Base-by-base conservation (phyloP, 2,888 invertebrate genomes). In the Drosophila setosimentum region DNA sequence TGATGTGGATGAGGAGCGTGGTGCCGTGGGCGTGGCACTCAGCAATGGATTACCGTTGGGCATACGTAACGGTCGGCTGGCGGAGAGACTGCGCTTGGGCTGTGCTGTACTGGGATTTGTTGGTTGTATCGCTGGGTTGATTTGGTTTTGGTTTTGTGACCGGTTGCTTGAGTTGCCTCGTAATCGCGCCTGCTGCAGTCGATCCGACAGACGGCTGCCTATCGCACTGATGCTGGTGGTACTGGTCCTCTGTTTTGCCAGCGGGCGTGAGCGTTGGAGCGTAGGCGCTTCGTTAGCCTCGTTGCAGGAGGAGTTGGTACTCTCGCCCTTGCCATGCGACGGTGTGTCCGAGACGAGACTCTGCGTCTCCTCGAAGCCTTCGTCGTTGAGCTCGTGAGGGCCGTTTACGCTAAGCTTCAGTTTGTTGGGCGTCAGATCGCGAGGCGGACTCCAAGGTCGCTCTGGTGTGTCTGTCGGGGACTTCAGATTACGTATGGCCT, bases 321-420 rank as follows among this genome's bases (percentile, higher is more conserved):
- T 93, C 45, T 93, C 93, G 16, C 93, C 93, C 62, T 93, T 93
- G 50, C 97, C 97, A 86, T 97, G 97, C 53, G 97, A 97, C 4
- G 97, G 96, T 10, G 97, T 97, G 91, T 97, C 97, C 0, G 97
- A 97, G 87, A 97, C 96, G 60, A 97, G 94, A 90, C 97, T 97
- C 90, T 97, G 97, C 0, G 97, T 97, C 93, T 98, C 98, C 92
- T 98, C 97, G 89, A 98, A 98, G 11, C 98, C 97, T 94, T 98
- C 97, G 91, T 98, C 98, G 89, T 97, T 96, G 51, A 96, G 92
- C 84, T 97, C 97, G 65, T 92, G 92, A 68, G 92, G 92, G 0
- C 92, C 85, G 50, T 71, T 73, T 40, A 70, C 82, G 5, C 68
- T 67, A 8, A 91, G 75, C 73, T 92, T 92, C 11, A 86, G 57